Conservation (phyloP, 2,113 vertebrate species). For the Nyctereutes procyonoides region DNA sequence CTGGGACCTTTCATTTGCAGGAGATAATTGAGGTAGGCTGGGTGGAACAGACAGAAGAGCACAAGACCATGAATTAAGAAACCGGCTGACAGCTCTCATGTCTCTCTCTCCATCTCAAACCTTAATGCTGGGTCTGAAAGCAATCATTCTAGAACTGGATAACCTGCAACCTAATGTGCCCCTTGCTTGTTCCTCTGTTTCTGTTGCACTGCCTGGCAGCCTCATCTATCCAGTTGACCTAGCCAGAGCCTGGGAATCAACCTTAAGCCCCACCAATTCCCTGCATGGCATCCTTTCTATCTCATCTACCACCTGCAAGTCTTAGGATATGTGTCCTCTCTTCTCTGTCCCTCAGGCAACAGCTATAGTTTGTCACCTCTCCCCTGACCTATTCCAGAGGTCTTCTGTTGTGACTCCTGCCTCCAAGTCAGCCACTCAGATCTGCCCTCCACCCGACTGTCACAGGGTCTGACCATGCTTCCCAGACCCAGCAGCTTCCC, state of each 20-base stretch:
- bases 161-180: neutral
- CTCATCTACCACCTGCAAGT: neutral
- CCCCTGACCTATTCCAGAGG: neutral
- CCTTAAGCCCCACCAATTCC: neutral
- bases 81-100: neutral
- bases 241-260: neutral
- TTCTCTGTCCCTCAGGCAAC: neutral
- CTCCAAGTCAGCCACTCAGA: neutral
- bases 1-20: neutral
- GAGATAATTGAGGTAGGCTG: neutral
- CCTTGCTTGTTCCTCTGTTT: neutral
- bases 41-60: neutral
- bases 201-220: neutral
- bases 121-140: neutral
- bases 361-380: neutral
- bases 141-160: neutral
- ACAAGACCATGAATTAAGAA: neutral
- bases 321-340: neutral
- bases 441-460: neutral
- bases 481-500: neutral
- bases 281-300: neutral
- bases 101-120: neutral
- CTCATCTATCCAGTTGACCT: neutral
- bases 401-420: neutral
- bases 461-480: neutral